Base-by-base conservation (phyloP, 2,888 invertebrate species). In the Isoperla grammatica region DNA sequence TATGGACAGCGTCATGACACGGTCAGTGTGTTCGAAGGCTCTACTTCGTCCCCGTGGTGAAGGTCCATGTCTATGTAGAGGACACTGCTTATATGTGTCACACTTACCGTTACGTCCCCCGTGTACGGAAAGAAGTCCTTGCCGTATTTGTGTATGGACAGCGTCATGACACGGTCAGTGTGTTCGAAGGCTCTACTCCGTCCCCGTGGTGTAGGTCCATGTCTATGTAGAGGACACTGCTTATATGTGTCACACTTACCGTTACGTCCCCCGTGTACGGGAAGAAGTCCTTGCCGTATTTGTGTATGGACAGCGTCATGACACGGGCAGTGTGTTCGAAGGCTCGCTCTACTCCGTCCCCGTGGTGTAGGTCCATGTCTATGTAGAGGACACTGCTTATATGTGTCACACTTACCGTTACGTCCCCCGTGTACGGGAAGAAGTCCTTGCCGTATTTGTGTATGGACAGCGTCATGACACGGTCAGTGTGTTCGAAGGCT, bases 131-230 rank as follows among this genome's bases (percentile, higher is more conserved):
- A 99, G 75, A 98, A 99, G 76, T 99, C 96, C 29, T 4, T 4
- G 56, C 99, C 99, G 74, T 99, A 99, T 72, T 99, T 99, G 74
- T 99, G 99, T 75, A 99, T 99, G 11, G 95, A 95, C 0, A 96
- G 95, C 0, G 99, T 99, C 99, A 99, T 99, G 0, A 99, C 99
- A 67, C 99, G 82, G 75, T 99, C 99, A 0, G 99, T 99, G 1
- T 96, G 96, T 72, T 98, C 99, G 77, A 98, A 98, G 0, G 98
- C 75, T 99, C 97, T 0, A 99, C 99, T 19, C 99, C 99, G 75
- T 99, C 99, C 0, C 99, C 99, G 71, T 99, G 99, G 76, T 99
- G 99, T 37, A 99, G 98, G 76, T 99, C 99, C 70, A 99, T 99
- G 72, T 99, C 99, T 66, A 99, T 94, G 74, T 99, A 99, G 57